phyloP scores from a whole-genome alignment of 2,888 invertebrate species.

The Antheraea yamamai region DNA sequence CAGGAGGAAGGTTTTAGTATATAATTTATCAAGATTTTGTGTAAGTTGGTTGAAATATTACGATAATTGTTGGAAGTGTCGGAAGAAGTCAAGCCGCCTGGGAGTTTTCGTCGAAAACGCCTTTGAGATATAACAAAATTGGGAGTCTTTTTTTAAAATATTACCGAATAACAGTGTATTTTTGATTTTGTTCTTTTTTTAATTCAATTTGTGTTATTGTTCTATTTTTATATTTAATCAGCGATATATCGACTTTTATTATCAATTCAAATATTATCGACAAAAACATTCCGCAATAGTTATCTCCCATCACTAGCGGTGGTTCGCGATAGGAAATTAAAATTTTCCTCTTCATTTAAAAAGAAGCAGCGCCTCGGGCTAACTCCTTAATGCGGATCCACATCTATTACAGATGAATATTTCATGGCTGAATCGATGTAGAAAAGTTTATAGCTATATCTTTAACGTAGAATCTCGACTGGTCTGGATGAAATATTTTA shows the following conservation, averaged over 20 bases:
- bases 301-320: constrained; percentile 51
- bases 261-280: constrained; percentile 31
- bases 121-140: too few species aligned
- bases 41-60: too few species aligned
- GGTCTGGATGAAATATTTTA: neutral
- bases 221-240: too few species aligned
- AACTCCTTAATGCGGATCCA: constrained; percentile 77
- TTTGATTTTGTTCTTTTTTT: too few species aligned
- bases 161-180: too few species aligned
- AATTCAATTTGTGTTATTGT: too few species aligned
- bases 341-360: constrained; percentile 82
- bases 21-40: too few species aligned
- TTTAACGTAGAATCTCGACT: neutral
- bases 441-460: constrained; percentile 26
- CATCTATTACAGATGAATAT: constrained; percentile 57
- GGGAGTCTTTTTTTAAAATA: too few species aligned
- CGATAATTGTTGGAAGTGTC: too few species aligned
- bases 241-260: neutral
- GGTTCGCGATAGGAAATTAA: constrained; percentile 81
- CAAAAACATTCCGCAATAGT: constrained; percentile 21
- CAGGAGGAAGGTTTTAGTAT: too few species aligned
- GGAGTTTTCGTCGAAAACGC: too few species aligned
- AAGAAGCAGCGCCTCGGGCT: constrained; percentile 76
- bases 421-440: constrained; percentile 19
- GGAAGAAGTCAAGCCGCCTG: too few species aligned